These are phyloP conservation scores for Heteromurus nitidus DNA, from an alignment of 2,888 invertebrate genomes.

Conservation along the genomic window DNA sequence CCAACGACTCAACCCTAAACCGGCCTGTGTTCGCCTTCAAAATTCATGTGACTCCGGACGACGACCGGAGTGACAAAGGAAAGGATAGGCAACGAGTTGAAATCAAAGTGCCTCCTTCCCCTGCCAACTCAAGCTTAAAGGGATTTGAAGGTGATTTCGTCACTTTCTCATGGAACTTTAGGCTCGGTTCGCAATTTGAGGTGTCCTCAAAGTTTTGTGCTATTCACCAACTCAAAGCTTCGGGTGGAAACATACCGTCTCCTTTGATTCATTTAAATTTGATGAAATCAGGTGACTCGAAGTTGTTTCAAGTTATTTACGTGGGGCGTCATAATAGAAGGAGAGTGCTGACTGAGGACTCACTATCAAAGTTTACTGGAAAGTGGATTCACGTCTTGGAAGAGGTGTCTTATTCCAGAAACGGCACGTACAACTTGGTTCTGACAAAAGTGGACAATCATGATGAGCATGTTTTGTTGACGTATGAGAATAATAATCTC, in stretches of 20 bases:
- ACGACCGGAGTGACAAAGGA: slow-evolving; percentile 65
- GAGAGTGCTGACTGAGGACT: slow-evolving; percentile 14
- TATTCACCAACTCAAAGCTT: slow-evolving; percentile 70
- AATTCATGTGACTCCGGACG: slow-evolving; percentile 61
- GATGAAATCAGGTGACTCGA: not conserved
- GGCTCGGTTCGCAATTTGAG: slow-evolving; percentile 65
- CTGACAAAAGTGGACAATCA: slow-evolving; percentile 34
- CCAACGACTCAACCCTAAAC: slow-evolving; percentile 40
- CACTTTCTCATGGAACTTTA: slow-evolving; percentile 69
- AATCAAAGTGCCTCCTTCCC: slow-evolving; percentile 51
- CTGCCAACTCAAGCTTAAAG: slow-evolving; percentile 40
- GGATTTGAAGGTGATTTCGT: slow-evolving; percentile 56
- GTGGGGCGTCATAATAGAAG: slow-evolving; percentile 11
- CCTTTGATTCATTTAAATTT: slow-evolving; percentile 69
- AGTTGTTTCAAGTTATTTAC: slow-evolving; percentile 58
- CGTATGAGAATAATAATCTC: slow-evolving; percentile 34
- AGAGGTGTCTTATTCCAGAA: slow-evolving; percentile 41
- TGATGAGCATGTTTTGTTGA: slow-evolving; percentile 48
- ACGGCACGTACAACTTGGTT: slow-evolving; percentile 40
- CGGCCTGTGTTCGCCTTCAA: slow-evolving; percentile 64
- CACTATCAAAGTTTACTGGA: slow-evolving; percentile 55
- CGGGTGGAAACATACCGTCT: slow-evolving; percentile 57
- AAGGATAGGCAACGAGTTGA: slow-evolving; percentile 66
- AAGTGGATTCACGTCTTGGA: slow-evolving; percentile 67
- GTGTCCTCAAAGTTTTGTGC: slow-evolving; percentile 65